phyloP scores from a whole-genome alignment of 1,140 invertebrate species.

The Ooceraea biroi region DNA sequence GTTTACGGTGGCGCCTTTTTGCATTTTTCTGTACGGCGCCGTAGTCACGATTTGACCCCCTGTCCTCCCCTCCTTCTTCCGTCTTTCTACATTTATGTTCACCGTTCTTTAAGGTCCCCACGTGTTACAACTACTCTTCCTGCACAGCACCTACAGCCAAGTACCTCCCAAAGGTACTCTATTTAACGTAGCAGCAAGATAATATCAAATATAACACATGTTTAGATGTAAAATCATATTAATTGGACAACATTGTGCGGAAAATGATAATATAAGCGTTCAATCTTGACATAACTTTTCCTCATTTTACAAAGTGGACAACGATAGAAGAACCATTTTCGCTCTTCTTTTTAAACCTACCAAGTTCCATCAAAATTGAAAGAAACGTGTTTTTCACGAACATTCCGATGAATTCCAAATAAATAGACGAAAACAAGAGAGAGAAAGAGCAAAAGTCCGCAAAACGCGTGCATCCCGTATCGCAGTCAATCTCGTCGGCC shows the following conservation, averaged over 20 bases:
- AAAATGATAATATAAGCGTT: background rate
- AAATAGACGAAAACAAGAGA: background rate
- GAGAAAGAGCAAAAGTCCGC: background rate
- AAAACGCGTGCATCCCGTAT: constrained; percentile 33
- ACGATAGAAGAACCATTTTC: background rate
- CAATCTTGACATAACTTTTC: too few relatives aligned
- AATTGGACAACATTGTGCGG: too few relatives aligned
- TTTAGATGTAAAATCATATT: constrained; percentile 9
- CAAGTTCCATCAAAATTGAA: background rate
- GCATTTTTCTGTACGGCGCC: constrained; percentile 75
- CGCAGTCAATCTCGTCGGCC: too few relatives aligned
- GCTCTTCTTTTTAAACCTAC: background rate
- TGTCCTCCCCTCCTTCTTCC: constrained; percentile 53
- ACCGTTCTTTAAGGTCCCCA: constrained; percentile 67
- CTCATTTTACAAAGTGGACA: too few relatives aligned
- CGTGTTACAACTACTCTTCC: constrained; percentile 64
- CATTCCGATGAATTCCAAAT: background rate
- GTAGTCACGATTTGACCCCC: constrained; percentile 77
- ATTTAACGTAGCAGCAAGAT: background rate
- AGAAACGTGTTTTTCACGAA: background rate
- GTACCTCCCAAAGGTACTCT: background rate
- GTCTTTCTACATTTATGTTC: constrained; percentile 71
- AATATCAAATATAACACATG: background rate
- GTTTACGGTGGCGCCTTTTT: constrained; percentile 78
- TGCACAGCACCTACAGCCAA: constrained; percentile 5